Evolutionary conservation across 1,140 invertebrate species (phyloP).

Genomic region (Drosophila prosaltans): DNA sequence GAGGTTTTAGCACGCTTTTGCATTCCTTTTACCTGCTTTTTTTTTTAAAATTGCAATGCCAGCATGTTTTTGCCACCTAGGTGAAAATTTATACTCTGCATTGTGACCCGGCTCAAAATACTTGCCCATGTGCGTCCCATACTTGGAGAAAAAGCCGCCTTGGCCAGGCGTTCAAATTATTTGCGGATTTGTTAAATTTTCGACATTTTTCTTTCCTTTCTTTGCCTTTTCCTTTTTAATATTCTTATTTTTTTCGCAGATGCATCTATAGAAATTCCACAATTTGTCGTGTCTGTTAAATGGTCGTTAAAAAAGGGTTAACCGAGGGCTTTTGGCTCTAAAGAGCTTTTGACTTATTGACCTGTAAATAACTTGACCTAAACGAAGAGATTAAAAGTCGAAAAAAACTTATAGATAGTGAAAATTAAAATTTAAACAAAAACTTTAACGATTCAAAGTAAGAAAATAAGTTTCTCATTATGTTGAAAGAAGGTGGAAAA

Average conservation of each 20-base stretch:
- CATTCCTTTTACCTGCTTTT: slow-evolving; percentile 58
- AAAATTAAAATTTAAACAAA: background rate
- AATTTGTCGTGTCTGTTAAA: slow-evolving; percentile 67
- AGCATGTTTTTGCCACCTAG: slow-evolving; percentile 63
- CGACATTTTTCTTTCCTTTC: slow-evolving; percentile 36
- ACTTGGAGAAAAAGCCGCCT: slow-evolving; percentile 26
- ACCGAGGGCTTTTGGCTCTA: slow-evolving; percentile 21
- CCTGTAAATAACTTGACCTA: slow-evolving; percentile 60
- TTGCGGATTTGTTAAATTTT: slow-evolving; percentile 77
- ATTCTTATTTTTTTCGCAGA: slow-evolving; percentile 36
- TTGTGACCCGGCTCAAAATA: slow-evolving; percentile 23
- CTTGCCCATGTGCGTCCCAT: slow-evolving; percentile 27
- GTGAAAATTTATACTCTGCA: slow-evolving; percentile 66
- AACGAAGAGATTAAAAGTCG: slow-evolving; percentile 58
- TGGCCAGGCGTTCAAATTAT: slow-evolving; percentile 69
- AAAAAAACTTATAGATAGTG: slow-evolving; percentile 8
- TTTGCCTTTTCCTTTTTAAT: background rate
- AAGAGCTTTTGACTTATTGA: slow-evolving; percentile 55
- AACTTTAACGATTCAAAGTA: background rate
- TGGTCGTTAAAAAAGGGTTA: slow-evolving; percentile 50
- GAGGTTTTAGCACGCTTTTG: slow-evolving; percentile 70
- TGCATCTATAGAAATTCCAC: slow-evolving; percentile 43
- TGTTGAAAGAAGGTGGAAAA: too few relatives aligned
- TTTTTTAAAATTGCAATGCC: slow-evolving; percentile 60
- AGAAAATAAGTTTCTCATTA: background rate